phyloP scores from a whole-genome alignment of 2,113 vertebrate genomes.

The Hydrochoerus hydrochaeris region DNA sequence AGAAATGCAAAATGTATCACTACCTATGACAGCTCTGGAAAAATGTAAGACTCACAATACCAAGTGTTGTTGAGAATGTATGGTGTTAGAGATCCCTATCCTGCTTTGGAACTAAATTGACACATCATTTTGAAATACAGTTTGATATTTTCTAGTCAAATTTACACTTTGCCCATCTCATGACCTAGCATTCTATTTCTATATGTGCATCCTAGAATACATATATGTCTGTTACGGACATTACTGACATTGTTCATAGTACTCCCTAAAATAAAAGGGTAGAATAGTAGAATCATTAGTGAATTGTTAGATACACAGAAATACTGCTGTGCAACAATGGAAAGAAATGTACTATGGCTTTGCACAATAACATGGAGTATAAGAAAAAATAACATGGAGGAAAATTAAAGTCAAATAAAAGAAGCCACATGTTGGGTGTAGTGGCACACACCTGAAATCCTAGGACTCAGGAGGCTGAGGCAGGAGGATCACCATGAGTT shows the following conservation, averaged over 20 bases:
- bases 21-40: not conserved
- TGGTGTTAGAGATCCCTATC: not conserved
- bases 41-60: not conserved
- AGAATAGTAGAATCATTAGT: not conserved
- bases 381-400: not conserved
- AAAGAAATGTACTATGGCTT: not conserved
- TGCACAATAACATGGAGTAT: not conserved
- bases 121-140: not conserved
- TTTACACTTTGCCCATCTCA: not conserved
- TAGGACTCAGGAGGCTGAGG: not conserved
- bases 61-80: not conserved
- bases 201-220: not conserved
- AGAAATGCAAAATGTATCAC: not conserved
- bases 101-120: not conserved
- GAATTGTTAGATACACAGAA: not conserved
- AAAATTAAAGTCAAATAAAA: not conserved
- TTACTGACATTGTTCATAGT: not conserved
- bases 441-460: not conserved
- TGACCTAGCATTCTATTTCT: not conserved
- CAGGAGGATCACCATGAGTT: not conserved
- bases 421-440: not conserved
- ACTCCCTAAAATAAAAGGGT: not conserved
- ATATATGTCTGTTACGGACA: not conserved
- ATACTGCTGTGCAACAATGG: not conserved
- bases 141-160: not conserved